Percentiles rank a stretch among this genome's conserved stretches.
These are phyloP conservation scores for Cyclopterus lumpus DNA, from an alignment of 2,797 vertebrate genomes.

Conservation along the genomic window DNA sequence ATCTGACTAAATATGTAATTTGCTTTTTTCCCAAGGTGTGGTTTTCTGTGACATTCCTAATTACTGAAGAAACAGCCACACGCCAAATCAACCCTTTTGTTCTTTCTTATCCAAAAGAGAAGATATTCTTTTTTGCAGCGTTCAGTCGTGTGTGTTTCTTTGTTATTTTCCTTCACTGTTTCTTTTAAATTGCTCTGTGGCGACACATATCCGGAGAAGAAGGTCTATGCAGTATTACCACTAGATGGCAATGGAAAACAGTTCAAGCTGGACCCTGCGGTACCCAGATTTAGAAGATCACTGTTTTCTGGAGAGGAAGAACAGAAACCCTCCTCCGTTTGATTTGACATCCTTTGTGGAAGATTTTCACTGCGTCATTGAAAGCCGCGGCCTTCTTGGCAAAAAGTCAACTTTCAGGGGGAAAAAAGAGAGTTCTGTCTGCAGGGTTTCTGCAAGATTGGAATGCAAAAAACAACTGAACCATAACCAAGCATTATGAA, in stretches of 20 bases:
- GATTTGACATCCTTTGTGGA: slow-evolving; percentile 17
- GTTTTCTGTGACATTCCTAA: background rate
- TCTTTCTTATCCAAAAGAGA: background rate
- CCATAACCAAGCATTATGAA: background rate
- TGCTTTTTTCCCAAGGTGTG: background rate
- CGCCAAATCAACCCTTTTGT: background rate
- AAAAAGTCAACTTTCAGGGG: background rate
- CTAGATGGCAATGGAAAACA: slow-evolving; percentile 72
- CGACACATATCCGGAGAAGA: background rate
- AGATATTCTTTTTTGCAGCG: background rate
- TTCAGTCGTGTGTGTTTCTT: background rate
- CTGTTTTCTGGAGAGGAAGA: background rate
- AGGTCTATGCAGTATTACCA: slow-evolving; percentile 47
- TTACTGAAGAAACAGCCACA: background rate
- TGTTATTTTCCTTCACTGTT: background rate
- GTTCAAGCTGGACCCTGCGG: background rate
- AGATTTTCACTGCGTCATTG: slow-evolving; percentile 7
- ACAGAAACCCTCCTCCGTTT: slow-evolving; percentile 24
- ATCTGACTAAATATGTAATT: background rate
- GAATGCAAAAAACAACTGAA: background rate
- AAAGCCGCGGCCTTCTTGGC: slow-evolving; percentile 2
- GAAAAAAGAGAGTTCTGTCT: background rate
- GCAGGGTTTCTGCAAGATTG: slow-evolving; percentile 2
- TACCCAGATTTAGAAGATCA: background rate
- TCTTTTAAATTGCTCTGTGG: background rate